These are phyloP conservation scores for Platalea minor DNA, from an alignment of 2,797 vertebrate genomes.

Conservation along the genomic window DNA sequence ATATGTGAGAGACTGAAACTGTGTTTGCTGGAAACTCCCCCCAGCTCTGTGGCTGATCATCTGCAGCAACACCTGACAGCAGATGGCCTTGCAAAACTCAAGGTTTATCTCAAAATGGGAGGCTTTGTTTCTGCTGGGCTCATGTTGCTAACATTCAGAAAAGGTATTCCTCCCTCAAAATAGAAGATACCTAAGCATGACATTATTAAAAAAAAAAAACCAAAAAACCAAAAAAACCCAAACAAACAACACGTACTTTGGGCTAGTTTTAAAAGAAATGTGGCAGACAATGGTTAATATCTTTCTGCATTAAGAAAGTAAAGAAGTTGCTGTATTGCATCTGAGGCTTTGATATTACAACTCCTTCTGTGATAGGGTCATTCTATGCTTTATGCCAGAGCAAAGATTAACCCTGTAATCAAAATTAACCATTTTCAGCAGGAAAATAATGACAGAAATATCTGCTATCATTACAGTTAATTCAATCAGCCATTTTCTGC, in stretches of 20 bases:
- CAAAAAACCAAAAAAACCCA: too few relatives aligned
- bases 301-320: neutral
- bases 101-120: neutral
- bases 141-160: fast-evolving
- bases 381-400: neutral
- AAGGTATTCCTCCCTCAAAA: neutral
- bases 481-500: neutral
- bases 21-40: slow-evolving; percentile 49
- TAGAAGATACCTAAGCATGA: fast-evolving
- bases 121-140: neutral
- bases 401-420: neutral
- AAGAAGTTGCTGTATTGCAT: neutral
- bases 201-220: neutral
- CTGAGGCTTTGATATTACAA: neutral
- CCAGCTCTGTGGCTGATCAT: slow-evolving; percentile 3
- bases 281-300: neutral
- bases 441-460: neutral
- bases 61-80: slow-evolving; percentile 24
- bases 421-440: neutral
- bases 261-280: neutral
- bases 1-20: slow-evolving; percentile 48
- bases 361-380: neutral
- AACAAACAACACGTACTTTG: neutral
- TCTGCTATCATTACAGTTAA: neutral
- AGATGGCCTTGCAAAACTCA: neutral